These are phyloP conservation scores for Drosophila ohnishii DNA, from an alignment of 1,140 invertebrate genomes.

Conservation along the genomic window DNA sequence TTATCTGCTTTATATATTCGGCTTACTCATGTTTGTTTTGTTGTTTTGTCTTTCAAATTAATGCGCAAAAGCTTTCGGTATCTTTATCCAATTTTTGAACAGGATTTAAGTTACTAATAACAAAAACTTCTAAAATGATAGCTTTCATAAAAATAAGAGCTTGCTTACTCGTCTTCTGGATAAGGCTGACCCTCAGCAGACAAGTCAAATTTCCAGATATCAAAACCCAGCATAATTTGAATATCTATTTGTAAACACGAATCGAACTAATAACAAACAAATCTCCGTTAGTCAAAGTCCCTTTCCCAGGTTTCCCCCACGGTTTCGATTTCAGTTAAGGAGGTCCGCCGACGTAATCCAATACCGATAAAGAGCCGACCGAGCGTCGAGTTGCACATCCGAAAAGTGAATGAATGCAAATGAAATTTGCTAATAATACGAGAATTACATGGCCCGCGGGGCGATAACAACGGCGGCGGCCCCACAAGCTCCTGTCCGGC, in stretches of 20 bases:
- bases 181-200: neutral
- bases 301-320: neutral
- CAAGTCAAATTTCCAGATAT: neutral
- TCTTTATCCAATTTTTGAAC: too few species aligned
- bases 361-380: constrained; percentile 5
- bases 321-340: constrained; percentile 1
- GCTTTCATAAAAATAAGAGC: neutral
- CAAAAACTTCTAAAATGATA: neutral
- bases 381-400: constrained; percentile 36
- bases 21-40: neutral
- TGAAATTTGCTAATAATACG: constrained; percentile 48
- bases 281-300: neutral
- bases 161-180: neutral
- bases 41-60: neutral
- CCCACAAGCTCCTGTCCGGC: constrained; percentile 24
- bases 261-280: constrained; percentile 25
- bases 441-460: constrained; percentile 36
- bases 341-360: constrained; percentile 7
- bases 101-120: neutral
- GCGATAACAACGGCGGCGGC: constrained; percentile 18
- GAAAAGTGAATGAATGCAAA: constrained; percentile 49
- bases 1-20: neutral
- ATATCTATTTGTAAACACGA: constrained; percentile 22
- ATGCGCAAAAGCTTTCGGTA: neutral
- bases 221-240: constrained; percentile 12